A percentile compares a stretch with the other conserved stretches of the same genome.
Conservation (phyloP, 2,113 vertebrate species). For the Ophthalmolycus amberensis region DNA sequence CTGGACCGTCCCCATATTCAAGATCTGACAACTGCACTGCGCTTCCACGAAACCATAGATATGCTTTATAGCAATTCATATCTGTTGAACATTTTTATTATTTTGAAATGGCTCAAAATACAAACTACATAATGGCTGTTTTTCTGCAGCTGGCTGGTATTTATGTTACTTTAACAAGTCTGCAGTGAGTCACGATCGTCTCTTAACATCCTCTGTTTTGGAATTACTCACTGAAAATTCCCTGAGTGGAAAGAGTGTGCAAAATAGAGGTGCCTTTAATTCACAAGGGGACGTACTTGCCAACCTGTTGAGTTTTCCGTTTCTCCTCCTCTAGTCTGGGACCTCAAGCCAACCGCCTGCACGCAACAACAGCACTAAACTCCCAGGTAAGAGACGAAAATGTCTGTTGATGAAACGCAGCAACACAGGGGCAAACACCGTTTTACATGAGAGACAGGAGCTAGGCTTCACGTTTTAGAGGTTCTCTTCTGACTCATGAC, state of each 20-base stretch:
- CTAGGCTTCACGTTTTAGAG: background rate
- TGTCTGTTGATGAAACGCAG: constrained; percentile 15
- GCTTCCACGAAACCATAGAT: constrained; percentile 33
- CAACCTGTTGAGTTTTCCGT: constrained; percentile 48
- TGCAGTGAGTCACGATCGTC: constrained; percentile 64
- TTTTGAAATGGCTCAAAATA: constrained; percentile 10
- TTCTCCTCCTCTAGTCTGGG: constrained; percentile 63
- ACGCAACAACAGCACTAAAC: constrained; percentile 50
- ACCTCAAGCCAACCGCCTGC: constrained; percentile 65
- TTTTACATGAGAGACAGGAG: background rate
- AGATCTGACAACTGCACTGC: background rate
- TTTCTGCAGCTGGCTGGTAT: background rate
- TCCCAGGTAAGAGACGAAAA: constrained; percentile 72
- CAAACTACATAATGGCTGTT: background rate
- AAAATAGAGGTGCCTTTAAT: constrained; percentile 27
- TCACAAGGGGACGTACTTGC: constrained; percentile 10
- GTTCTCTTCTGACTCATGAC: constrained; percentile 15
- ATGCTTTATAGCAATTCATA: constrained; percentile 25
- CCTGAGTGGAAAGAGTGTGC: constrained; percentile 64
- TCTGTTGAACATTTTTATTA: background rate
- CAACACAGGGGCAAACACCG: background rate
- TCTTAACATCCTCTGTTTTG: constrained; percentile 47
- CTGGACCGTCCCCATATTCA: constrained; percentile 6
- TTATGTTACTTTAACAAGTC: constrained; percentile 25
- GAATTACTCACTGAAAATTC: constrained; percentile 67